Conservation (phyloP, 2,797 vertebrate species). For the Myioborus melanocephalus region DNA sequence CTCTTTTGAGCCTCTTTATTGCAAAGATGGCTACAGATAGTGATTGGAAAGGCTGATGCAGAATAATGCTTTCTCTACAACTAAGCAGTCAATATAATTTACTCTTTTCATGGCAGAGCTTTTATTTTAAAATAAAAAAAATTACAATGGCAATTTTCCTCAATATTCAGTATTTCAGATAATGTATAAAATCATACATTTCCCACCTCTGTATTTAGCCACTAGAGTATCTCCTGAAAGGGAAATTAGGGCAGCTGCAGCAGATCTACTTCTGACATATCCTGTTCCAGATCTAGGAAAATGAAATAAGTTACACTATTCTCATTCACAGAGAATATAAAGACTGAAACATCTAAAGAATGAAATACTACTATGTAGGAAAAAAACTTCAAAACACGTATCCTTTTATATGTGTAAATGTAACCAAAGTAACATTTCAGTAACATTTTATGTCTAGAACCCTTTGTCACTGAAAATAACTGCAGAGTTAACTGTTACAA, state of each 20-base stretch:
- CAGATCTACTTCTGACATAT: conserved; percentile 68
- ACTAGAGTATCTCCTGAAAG: conserved; percentile 80
- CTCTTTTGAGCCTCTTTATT: background rate
- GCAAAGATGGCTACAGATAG: background rate
- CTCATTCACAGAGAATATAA: background rate
- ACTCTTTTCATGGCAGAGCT: background rate
- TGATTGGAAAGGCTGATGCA: background rate
- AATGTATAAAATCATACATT: background rate
- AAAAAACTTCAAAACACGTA: background rate
- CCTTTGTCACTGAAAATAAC: background rate
- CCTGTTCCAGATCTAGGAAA: conserved; percentile 63
- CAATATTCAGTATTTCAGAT: background rate
- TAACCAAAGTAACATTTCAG: background rate
- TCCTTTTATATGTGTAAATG: background rate
- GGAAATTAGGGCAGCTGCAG: conserved; percentile 75
- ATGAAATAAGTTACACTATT: background rate
- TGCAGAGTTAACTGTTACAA: background rate
- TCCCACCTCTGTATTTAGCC: conserved; percentile 82
- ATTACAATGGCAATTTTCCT: background rate
- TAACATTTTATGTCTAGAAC: background rate
- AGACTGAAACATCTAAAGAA: background rate
- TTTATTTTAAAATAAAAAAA: background rate
- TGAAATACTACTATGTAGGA: background rate
- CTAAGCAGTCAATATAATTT: background rate
- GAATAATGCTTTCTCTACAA: background rate